These are phyloP conservation scores for Illadopsis cleaveri DNA, from an alignment of 2,113 vertebrate species.

Conservation along the genomic window DNA sequence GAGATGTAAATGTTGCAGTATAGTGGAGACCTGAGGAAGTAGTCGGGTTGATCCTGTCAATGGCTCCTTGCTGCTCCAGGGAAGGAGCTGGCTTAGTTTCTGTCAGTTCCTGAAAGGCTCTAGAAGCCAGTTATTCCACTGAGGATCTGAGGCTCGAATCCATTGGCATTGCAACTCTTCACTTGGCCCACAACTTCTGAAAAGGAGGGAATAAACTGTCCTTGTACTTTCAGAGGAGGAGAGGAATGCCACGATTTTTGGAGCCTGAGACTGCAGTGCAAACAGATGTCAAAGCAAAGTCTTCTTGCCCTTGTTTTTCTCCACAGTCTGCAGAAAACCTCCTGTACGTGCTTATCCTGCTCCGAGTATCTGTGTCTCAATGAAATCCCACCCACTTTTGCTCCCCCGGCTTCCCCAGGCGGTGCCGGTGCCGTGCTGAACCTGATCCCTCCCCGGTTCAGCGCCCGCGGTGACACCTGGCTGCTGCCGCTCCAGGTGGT, in stretches of 20 bases:
- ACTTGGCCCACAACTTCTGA: not conserved
- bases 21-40: not conserved
- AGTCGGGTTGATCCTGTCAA: not conserved
- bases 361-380: not conserved
- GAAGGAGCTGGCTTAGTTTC: not conserved
- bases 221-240: not conserved
- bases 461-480: not conserved
- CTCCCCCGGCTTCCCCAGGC: not conserved
- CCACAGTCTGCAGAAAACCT: not conserved
- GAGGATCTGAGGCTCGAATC: not conserved
- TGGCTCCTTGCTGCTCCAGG: not conserved
- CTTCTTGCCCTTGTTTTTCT: conserved; percentile 18
- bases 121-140: not conserved
- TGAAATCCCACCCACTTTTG: not conserved
- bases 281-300: not conserved
- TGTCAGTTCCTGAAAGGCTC: not conserved
- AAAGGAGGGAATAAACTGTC: not conserved
- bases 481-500: fast-evolving
- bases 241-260: not conserved
- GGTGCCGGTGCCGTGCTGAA: not conserved
- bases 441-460: not conserved
- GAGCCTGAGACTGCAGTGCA: not conserved
- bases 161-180: not conserved
- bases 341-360: not conserved
- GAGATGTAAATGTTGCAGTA: not conserved